Evolutionary conservation across 2,888 invertebrate species (phyloP).

Genomic region (Lasioglossum morio): DNA sequence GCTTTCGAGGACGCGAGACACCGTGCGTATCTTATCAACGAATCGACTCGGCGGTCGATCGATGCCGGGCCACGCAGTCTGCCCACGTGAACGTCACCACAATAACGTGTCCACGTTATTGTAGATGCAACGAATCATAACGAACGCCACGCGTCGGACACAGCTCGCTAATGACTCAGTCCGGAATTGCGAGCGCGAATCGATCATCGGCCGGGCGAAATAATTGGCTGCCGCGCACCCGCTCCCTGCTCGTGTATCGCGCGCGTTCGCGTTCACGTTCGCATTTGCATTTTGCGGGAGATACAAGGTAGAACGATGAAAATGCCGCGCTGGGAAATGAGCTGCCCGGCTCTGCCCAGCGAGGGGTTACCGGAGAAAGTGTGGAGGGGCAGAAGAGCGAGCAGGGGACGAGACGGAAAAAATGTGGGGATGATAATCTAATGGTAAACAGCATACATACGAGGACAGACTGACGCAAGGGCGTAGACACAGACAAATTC

Average conservation of each 20-base stretch:
- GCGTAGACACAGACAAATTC: conserved; percentile 47
- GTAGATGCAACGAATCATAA: conserved; percentile 39
- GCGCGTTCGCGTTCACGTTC: neutral
- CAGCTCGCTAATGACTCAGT: conserved; percentile 52
- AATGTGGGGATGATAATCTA: conserved; percentile 67
- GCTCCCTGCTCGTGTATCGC: neutral
- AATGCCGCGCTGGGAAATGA: conserved; percentile 50
- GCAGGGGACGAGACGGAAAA: conserved; percentile 27
- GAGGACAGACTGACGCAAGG: conserved; percentile 49
- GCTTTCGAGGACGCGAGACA: neutral
- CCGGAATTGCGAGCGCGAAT: conserved; percentile 43
- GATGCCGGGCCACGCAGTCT: conserved; percentile 5
- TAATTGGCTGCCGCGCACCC: conserved; percentile 50
- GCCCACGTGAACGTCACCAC: conserved; percentile 21
- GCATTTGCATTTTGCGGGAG: conserved; percentile 20
- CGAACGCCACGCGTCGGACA: conserved; percentile 24
- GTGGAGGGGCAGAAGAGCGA: neutral
- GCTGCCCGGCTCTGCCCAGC: conserved; percentile 21
- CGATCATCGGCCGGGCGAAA: conserved; percentile 51
- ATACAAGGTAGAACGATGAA: conserved; percentile 47
- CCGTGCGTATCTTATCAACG: neutral
- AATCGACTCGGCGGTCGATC: conserved; percentile 13
- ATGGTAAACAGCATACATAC: conserved; percentile 67
- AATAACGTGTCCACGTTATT: conserved; percentile 16
- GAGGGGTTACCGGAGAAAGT: conserved; percentile 41